Base-by-base conservation (phyloP, 2,888 invertebrate species). In the Drosophila parthenogenetica region DNA sequence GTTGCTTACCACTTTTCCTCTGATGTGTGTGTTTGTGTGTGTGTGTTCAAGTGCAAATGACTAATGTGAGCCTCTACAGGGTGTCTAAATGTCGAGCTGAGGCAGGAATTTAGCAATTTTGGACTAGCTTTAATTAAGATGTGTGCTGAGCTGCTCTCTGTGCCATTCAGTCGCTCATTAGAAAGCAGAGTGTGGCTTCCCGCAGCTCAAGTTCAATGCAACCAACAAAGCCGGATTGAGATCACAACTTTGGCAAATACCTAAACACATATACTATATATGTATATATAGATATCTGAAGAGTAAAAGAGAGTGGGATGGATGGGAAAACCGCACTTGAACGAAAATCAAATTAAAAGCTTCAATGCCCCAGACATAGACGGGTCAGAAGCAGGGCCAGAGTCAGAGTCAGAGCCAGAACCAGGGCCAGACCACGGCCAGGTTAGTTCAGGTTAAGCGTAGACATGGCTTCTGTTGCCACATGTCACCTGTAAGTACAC, bases 291-390 rank as follows among this genome's bases (percentile, higher is more conserved):
- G 35, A 35, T 11, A 35, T 29, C 29, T 29, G 29, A 35, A 35
- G 35, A 50, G 22, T 54, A 5, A 13, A n/a, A 10, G 25, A 10
- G 25, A 53, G 43, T 35, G 51, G 58, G 48, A 39, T n/a, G 42
- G 61, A 55, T 45, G 55, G 50, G 51, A 68, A 89, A 89, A 89
- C 90, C 85, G 83, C 89, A 89, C 90, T 89, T 83, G 90, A 88
- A 86, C 87, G 87, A 89, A 89, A 87, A 89, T 87, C 87, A 87
- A 87, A 87, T 87, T 87, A 87, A 87, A 87, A 87, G 89, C 87
- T 87, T 83, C 78, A 88, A 79, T 87, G 81, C 84, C 69, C 72
- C 74, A 83, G 87, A 82, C 83, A 65, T 46, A 69, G 69, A 72
- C 51, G 74, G 73, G 73, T 77, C 66, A 46, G 62, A 60, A 55